Evolutionary conservation across 2,888 invertebrate species (phyloP).

Genomic region (Trichopoda pennipes): DNA sequence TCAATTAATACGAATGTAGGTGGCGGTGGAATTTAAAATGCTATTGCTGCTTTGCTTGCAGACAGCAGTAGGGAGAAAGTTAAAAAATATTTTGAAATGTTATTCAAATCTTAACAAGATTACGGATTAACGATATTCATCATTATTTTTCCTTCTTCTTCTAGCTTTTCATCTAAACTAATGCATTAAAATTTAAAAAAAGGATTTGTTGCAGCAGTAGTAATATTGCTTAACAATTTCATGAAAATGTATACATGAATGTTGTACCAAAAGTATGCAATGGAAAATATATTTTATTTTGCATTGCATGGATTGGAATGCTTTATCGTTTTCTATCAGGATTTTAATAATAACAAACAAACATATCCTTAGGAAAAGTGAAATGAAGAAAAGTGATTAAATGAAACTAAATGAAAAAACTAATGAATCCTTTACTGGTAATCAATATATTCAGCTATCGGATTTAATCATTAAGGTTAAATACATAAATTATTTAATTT

Average conservation of each 20-base stretch:
- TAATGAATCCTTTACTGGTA: too few species aligned
- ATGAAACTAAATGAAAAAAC: too few species aligned
- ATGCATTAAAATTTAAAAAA: background rate
- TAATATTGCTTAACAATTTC: background rate
- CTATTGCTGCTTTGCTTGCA: background rate
- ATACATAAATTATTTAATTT: too few species aligned
- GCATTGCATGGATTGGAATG: conserved; percentile 44
- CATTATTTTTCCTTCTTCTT: background rate
- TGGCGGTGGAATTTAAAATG: background rate
- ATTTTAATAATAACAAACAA: conserved; percentile 14
- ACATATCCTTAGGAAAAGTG: background rate
- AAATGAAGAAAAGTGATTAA: conserved; percentile 13
- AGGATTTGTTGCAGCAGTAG: background rate
- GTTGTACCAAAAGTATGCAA: conserved; percentile 1
- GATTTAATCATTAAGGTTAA: too few species aligned
- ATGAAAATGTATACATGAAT: too few species aligned
- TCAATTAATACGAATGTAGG: conserved; percentile 24
- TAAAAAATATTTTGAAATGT: background rate
- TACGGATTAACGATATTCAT: background rate
- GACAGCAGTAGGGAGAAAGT: background rate
- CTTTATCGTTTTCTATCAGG: conserved; percentile 47
- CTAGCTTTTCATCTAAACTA: background rate
- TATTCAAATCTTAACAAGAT: background rate
- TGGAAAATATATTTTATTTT: background rate
- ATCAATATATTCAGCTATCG: too few species aligned